Conservation (phyloP, 2,797 vertebrate genomes). For the Amblyopsis hoosieri region DNA sequence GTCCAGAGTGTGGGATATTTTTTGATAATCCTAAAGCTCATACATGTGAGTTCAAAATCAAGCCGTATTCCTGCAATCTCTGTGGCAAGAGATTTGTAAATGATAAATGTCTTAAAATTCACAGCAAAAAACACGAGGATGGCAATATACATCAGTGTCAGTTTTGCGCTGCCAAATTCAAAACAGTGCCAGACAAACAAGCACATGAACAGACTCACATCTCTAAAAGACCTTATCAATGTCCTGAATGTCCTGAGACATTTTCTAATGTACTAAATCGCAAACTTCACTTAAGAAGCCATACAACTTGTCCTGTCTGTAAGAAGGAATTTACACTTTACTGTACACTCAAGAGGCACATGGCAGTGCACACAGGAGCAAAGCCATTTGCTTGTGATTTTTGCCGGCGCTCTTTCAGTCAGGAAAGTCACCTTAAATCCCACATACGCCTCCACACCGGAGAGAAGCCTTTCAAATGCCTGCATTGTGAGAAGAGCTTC, state of each 20-base stretch:
- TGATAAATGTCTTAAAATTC: slow-evolving; percentile 26
- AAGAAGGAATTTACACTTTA: slow-evolving; percentile 28
- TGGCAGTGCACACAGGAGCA: slow-evolving; percentile 49
- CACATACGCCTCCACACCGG: slow-evolving; percentile 69
- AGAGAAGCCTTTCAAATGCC: slow-evolving; percentile 61
- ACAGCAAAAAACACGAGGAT: slow-evolving; percentile 47
- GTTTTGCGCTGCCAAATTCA: slow-evolving; percentile 53
- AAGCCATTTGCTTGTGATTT: slow-evolving; percentile 53
- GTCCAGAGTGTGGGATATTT: slow-evolving; percentile 54
- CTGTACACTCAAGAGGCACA: slow-evolving; percentile 44
- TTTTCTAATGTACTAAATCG: slow-evolving; percentile 36
- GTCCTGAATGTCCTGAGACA: slow-evolving; percentile 46
- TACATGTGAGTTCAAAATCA: slow-evolving; percentile 54
- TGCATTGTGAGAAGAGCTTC: slow-evolving; percentile 55
- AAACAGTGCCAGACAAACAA: slow-evolving; percentile 47
- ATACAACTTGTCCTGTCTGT: slow-evolving; percentile 55
- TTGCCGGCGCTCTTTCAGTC: slow-evolving; percentile 60
- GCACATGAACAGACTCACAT: slow-evolving; percentile 52
- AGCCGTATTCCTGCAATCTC: slow-evolving; percentile 46
- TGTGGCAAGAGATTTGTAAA: slow-evolving; percentile 51
- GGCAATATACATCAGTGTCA: slow-evolving; percentile 53
- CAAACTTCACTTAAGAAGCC: slow-evolving; percentile 37
- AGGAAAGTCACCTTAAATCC: slow-evolving; percentile 56
- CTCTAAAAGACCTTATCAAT: slow-evolving; percentile 41
- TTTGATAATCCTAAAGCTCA: slow-evolving; percentile 38